These are phyloP conservation scores for Drosophila ironensis DNA, from an alignment of 1,140 invertebrate genomes.

Conservation along the genomic window DNA sequence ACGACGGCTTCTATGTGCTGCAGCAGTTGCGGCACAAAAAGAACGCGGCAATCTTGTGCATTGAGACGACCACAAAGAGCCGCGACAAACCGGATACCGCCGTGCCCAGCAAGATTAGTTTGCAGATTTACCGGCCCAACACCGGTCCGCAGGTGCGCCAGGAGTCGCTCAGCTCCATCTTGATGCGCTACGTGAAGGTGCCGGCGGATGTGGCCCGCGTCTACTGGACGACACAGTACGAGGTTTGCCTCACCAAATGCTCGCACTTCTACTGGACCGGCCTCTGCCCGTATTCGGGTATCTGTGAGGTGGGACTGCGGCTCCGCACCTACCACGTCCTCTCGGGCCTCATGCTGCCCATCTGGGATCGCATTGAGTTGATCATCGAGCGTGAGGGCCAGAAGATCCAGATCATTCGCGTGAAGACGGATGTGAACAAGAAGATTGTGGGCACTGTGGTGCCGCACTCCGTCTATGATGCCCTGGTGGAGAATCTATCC, in stretches of 20 bases:
- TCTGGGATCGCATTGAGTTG: constrained; percentile 59
- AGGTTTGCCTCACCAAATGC: constrained; percentile 36
- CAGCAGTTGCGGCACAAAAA: constrained; percentile 38
- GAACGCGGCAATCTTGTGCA: constrained; percentile 52
- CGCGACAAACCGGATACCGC: neutral
- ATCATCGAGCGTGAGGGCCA: constrained; percentile 36
- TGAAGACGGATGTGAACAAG: constrained; percentile 46
- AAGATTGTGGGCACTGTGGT: constrained; percentile 67
- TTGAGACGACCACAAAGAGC: too few relatives aligned
- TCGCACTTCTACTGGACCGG: constrained; percentile 56
- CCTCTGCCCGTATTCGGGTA: constrained; percentile 19
- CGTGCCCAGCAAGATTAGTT: constrained; percentile 13
- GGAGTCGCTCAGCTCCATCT: constrained; percentile 40
- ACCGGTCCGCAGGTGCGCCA: constrained; percentile 58
- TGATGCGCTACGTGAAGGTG: constrained; percentile 42
- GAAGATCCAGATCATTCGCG: constrained; percentile 65
- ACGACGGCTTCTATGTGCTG: constrained; percentile 57
- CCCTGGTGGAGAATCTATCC: constrained; percentile 47
- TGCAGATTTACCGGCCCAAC: constrained; percentile 57
- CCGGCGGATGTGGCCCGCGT: constrained; percentile 16
- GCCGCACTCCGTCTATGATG: constrained; percentile 46
- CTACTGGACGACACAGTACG: constrained; percentile 45
- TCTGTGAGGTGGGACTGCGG: constrained; percentile 48
- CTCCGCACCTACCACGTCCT: constrained; percentile 61
- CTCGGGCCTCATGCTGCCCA: constrained; percentile 59